Evolutionary conservation across 2,113 vertebrate genomes (phyloP).

Genomic region (Saguinus imperator): DNA sequence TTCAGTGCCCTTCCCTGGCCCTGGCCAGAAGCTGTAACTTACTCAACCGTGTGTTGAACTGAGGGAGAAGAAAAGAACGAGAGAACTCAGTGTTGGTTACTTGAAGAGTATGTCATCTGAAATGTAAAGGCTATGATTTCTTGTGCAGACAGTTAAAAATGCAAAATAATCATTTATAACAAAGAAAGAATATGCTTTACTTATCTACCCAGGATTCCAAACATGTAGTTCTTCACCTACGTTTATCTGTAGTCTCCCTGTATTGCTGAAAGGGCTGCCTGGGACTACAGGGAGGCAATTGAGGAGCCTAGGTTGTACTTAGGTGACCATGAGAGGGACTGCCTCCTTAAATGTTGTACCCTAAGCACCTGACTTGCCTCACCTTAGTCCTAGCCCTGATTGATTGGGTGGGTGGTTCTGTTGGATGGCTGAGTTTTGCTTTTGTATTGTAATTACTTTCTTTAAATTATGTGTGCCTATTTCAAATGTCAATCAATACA

Average conservation of each 20-base stretch:
- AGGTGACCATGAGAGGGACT: not conserved
- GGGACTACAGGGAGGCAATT: not conserved
- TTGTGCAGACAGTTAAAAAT: not conserved
- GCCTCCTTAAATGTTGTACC: not conserved
- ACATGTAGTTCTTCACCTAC: not conserved
- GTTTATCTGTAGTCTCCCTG: not conserved
- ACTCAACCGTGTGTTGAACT: not conserved
- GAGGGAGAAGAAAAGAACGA: not conserved
- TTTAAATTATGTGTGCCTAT: not conserved
- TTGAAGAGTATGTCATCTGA: not conserved
- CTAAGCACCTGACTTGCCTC: not conserved
- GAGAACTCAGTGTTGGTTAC: not conserved
- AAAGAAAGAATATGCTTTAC: not conserved
- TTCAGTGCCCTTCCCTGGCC: not conserved
- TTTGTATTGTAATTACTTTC: not conserved
- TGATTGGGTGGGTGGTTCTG: not conserved
- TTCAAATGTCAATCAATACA: not conserved
- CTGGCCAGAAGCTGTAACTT: not conserved
- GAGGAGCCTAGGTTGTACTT: not conserved
- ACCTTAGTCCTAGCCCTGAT: not conserved
- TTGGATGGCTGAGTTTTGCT: not conserved
- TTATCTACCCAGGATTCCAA: not conserved
- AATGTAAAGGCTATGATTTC: not conserved
- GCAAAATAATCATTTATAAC: not conserved
- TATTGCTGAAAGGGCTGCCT: not conserved